Evolutionary conservation across 1,140 invertebrate species (phyloP), one percentile per base, ranked within the genome.

Genomic region (Drosophila kanapiae): DNA sequence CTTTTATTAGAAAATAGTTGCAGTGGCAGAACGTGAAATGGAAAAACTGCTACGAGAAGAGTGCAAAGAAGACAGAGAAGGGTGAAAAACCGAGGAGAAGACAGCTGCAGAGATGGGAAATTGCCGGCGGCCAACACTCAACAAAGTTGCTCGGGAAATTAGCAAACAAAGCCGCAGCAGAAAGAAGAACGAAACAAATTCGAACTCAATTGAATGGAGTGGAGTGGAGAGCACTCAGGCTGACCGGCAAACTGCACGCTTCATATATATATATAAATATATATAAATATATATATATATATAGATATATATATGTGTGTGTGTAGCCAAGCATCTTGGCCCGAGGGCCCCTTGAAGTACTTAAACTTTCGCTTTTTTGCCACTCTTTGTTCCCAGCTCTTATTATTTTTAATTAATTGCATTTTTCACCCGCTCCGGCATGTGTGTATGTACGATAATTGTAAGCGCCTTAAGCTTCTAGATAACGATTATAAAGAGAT

Each of bases 381-480:
- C 48, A 33, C 74, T 78, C 64, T 64, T 58, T 59, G 67, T 60
- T 61, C 42, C 38, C 10, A 48, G 76, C 61, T 57, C 68, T 79
- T 79, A 79, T 79, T 79, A 79, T 79, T 79, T 79, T 79, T 79
- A 79, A 79, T 79, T 79, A 79, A 78, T 79, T 74, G 70, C 77
- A 72, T 79, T 79, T 79, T 68, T 65, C 37, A 11, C 5, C 47
- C 47, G 35, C 43, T 2, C 37, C 57, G 27, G 16, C 33, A 29
- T 29, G 27, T 53, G 53, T 75, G 70, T 63, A 54, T 77, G 58
- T 33, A 33, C 35, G 64, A 59, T 78, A 78, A 77, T 78, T 77
- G 62, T 78, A 78, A 78, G 51, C 59, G 65, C 64, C 64, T 43
- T 27, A 31, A 67, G 65, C 60, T 29, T 10, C 1, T 18, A 49